A percentile compares a stretch with the other conserved stretches of the same genome.
Conservation (phyloP, 2,113 vertebrate genomes). For the Dinomys branickii region DNA sequence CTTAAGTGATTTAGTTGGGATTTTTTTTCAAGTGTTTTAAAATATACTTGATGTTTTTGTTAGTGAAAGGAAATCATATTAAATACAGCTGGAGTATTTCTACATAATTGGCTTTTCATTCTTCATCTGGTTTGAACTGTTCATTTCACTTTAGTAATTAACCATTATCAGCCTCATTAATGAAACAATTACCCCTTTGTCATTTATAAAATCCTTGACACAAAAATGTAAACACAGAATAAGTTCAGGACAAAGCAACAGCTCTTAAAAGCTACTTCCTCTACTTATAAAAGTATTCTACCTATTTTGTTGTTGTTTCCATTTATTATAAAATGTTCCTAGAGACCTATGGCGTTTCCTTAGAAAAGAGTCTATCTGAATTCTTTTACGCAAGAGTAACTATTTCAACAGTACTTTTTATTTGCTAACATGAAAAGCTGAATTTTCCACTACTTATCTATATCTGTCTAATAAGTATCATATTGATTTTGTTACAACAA, state of each 20-base stretch:
- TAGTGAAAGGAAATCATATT: slow-evolving; percentile 84
- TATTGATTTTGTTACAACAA: too few relatives aligned
- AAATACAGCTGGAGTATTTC: slow-evolving; percentile 87
- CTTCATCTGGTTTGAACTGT: slow-evolving; percentile 87
- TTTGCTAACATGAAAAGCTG: slow-evolving; percentile 76
- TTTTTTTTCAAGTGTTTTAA: slow-evolving; percentile 12
- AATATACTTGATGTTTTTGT: slow-evolving; percentile 75
- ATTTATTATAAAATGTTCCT: slow-evolving; percentile 80
- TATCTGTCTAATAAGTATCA: slow-evolving; percentile 80
- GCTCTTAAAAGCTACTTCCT: slow-evolving; percentile 81
- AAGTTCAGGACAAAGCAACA: slow-evolving; percentile 82
- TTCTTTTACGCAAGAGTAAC: slow-evolving; percentile 79
- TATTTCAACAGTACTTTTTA: slow-evolving; percentile 80
- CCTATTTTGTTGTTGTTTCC: slow-evolving; percentile 82
- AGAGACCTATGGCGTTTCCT: slow-evolving; percentile 79
- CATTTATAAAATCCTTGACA: slow-evolving; percentile 89
- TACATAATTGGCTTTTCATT: slow-evolving; percentile 85
- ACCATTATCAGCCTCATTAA: slow-evolving; percentile 90
- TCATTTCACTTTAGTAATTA: slow-evolving; percentile 89
- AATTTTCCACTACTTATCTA: slow-evolving; percentile 81
- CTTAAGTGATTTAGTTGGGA: neutral
- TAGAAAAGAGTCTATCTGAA: slow-evolving; percentile 75
- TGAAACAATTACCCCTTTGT: slow-evolving; percentile 88
- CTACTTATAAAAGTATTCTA: slow-evolving; percentile 74
- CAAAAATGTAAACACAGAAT: slow-evolving; percentile 87